Conservation (phyloP, 2,797 vertebrate genomes). For the Catamblyrhynchus diadema region DNA sequence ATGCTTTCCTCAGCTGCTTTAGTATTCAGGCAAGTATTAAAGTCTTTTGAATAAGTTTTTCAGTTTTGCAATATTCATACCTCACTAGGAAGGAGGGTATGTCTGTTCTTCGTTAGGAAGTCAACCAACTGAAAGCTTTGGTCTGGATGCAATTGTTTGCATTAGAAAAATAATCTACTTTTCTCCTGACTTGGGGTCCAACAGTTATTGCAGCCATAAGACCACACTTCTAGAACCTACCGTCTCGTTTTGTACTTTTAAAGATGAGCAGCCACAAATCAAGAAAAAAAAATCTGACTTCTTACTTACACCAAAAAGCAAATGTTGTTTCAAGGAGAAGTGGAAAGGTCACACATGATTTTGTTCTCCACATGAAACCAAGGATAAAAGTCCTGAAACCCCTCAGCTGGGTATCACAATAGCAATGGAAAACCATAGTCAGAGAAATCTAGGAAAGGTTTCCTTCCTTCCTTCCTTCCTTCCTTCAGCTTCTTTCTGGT, state of each 20-base stretch:
- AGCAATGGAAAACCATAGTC: slow-evolving; percentile 11
- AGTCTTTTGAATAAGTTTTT: background rate
- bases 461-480: slow-evolving; percentile 48
- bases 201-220: background rate
- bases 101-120: background rate
- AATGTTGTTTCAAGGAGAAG: background rate
- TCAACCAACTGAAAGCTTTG: background rate
- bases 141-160: background rate
- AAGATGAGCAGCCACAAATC: background rate
- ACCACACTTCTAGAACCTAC: background rate
- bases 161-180: background rate
- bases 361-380: background rate
- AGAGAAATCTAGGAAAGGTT: slow-evolving; percentile 11
- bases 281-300: background rate
- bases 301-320: background rate
- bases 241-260: background rate
- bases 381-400: slow-evolving; percentile 11
- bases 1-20: background rate
- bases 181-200: background rate
- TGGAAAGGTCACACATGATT: background rate
- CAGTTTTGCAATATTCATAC: background rate
- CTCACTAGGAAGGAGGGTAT: background rate
- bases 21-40: background rate
- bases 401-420: background rate
- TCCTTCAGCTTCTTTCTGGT: slow-evolving; percentile 5